These are phyloP conservation scores for Uropsilus gracilis DNA, from an alignment of 2,113 vertebrate species.

Conservation along the genomic window DNA sequence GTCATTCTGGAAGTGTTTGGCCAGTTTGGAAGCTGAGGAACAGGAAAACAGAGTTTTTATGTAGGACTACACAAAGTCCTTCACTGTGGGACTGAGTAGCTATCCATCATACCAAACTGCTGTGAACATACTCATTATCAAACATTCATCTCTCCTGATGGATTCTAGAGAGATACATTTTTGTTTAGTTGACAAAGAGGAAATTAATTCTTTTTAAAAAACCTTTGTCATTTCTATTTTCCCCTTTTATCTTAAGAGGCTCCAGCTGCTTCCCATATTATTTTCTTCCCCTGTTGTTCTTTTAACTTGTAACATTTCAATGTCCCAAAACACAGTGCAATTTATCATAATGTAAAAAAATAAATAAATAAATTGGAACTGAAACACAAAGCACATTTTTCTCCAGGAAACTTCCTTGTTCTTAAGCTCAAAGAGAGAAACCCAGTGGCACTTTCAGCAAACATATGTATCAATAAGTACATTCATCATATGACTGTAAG, in stretches of 20 bases:
- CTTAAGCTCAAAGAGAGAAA: neutral
- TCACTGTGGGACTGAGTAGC: neutral
- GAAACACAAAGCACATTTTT: constrained; percentile 31
- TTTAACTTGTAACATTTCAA: neutral
- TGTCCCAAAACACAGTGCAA: constrained; percentile 25
- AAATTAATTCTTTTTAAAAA: constrained; percentile 50
- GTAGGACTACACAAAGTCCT: neutral
- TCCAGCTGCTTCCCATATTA: constrained; percentile 39
- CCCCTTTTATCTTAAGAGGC: constrained; percentile 41
- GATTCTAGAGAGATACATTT: neutral
- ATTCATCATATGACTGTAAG: neutral
- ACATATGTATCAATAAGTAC: neutral
- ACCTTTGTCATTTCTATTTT: neutral
- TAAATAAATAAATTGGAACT: neutral
- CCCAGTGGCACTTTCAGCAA: neutral
- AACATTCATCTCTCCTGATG: neutral
- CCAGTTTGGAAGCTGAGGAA: neutral
- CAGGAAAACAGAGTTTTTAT: neutral
- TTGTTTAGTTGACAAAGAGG: constrained; percentile 40
- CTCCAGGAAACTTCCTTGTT: neutral
- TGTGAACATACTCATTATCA: neutral
- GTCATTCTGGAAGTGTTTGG: neutral
- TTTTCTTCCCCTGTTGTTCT: neutral
- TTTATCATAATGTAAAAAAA: constrained; percentile 51
- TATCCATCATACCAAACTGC: neutral